Evolutionary conservation across 2,888 invertebrate genomes (phyloP).

Genomic region (Habroteleia sp.): DNA sequence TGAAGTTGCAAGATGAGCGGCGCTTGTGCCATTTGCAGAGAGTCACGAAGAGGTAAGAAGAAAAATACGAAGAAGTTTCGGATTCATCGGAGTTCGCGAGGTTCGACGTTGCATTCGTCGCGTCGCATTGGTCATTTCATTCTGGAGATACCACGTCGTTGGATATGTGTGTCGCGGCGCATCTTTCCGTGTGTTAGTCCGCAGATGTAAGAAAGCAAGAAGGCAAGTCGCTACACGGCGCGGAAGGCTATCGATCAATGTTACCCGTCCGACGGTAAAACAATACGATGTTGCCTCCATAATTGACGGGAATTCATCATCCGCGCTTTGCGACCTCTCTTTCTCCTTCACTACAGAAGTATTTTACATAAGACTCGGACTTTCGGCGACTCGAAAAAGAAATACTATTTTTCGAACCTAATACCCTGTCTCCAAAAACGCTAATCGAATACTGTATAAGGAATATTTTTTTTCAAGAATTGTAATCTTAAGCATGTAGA

Average conservation of each 20-base stretch:
- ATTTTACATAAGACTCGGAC: slow-evolving; percentile 45
- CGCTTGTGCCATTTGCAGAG: slow-evolving; percentile 64
- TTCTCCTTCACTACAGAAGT: slow-evolving; percentile 30
- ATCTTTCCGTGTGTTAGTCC: slow-evolving; percentile 47
- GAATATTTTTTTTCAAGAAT: slow-evolving; percentile 6
- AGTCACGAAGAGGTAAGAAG: slow-evolving; percentile 67
- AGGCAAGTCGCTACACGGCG: slow-evolving; percentile 74
- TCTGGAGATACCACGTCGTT: slow-evolving; percentile 63
- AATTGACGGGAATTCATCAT: slow-evolving; percentile 81
- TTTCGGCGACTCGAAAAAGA: slow-evolving; percentile 53
- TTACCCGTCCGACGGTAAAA: slow-evolving; percentile 79
- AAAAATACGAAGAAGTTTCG: slow-evolving; percentile 61
- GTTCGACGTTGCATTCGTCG: slow-evolving; percentile 59
- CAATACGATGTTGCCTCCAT: slow-evolving; percentile 81
- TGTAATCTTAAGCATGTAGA: slow-evolving; percentile 25
- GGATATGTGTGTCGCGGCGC: slow-evolving; percentile 64
- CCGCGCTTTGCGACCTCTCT: slow-evolving; percentile 74
- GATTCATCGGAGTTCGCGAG: slow-evolving; percentile 64
- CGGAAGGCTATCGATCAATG: slow-evolving; percentile 79
- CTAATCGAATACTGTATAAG: slow-evolving; percentile 9
- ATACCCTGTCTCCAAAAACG: slow-evolving; percentile 10
- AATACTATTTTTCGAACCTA: slow-evolving; percentile 16
- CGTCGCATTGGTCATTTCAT: slow-evolving; percentile 69
- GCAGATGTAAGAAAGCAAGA: slow-evolving; percentile 72
- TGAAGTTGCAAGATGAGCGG: slow-evolving; percentile 50